Percentiles rank a stretch among this genome's conserved stretches.
Evolutionary conservation across 2,797 vertebrate species (phyloP).

Genomic region (Myotis vivesi): DNA sequence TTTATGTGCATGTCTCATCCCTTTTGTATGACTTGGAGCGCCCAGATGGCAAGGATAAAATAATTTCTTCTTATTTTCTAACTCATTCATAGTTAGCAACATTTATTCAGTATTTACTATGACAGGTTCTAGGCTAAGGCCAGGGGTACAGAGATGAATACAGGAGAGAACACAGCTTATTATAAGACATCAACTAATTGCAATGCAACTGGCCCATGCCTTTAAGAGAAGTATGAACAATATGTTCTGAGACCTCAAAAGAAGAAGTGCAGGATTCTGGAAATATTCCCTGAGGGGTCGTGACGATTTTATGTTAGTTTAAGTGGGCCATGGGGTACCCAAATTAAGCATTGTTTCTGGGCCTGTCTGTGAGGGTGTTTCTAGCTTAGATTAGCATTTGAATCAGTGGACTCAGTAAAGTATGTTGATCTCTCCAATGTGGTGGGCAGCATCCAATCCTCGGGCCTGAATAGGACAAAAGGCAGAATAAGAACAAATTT

Average conservation of each 20-base stretch:
- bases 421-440: not conserved
- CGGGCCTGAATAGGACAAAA: not conserved
- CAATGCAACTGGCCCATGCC: not conserved
- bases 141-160: not conserved
- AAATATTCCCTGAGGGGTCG: not conserved
- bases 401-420: not conserved
- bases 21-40: not conserved
- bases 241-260: not conserved
- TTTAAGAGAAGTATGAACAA: not conserved
- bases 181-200: not conserved
- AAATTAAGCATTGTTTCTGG: not conserved
- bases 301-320: not conserved
- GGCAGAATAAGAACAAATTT: not conserved
- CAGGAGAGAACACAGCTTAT: not conserved
- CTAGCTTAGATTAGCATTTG: not conserved
- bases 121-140: not conserved
- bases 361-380: not conserved
- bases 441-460: not conserved
- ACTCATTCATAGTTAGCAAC: not conserved
- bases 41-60: not conserved
- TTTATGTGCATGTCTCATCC: not conserved
- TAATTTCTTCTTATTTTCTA: not conserved
- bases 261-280: not conserved
- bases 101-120: not conserved
- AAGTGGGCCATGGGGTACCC: not conserved